phyloP scores from a whole-genome alignment of 2,888 invertebrate genomes.

The Mesodorylaimus sp. region DNA sequence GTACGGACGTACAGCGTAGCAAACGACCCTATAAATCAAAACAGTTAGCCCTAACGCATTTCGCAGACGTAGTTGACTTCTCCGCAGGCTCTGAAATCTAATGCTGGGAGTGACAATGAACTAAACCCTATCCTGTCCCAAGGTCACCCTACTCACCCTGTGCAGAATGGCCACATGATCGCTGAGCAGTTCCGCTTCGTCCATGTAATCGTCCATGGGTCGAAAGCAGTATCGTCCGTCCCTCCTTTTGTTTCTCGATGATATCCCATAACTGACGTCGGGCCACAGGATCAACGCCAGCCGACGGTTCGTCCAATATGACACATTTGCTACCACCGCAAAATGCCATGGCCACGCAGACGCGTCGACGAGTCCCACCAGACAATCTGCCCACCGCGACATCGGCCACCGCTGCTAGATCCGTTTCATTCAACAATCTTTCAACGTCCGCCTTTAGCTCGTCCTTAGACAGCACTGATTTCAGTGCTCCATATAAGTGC shows the following conservation, averaged over 20 bases:
- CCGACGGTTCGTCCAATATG: constrained; percentile 34
- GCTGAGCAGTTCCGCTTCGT: constrained; percentile 35
- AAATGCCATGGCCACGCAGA: constrained; percentile 35
- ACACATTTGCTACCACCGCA: constrained; percentile 33
- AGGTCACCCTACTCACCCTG: no score
- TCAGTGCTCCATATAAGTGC: background rate
- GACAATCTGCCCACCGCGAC: background rate
- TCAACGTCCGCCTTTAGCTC: background rate
- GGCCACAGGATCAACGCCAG: constrained; percentile 34
- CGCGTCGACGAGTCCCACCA: constrained; percentile 22
- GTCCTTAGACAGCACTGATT: background rate
- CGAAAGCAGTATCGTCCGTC: constrained; percentile 32
- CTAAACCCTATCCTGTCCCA: no score
- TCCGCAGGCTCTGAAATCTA: no score
- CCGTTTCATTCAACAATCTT: background rate
- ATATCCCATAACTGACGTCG: constrained; percentile 33
- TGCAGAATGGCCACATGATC: constrained; percentile 30
- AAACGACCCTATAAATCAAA: no score
- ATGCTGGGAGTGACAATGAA: no score
- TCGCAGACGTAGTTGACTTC: no score
- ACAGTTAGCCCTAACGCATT: no score
- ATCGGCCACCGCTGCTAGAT: background rate
- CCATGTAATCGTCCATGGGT: constrained; percentile 36
- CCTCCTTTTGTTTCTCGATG: constrained; percentile 3
- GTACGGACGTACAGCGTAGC: no score